Evolutionary conservation across 1,140 invertebrate species (phyloP).

Genomic region (Ooceraea biroi): DNA sequence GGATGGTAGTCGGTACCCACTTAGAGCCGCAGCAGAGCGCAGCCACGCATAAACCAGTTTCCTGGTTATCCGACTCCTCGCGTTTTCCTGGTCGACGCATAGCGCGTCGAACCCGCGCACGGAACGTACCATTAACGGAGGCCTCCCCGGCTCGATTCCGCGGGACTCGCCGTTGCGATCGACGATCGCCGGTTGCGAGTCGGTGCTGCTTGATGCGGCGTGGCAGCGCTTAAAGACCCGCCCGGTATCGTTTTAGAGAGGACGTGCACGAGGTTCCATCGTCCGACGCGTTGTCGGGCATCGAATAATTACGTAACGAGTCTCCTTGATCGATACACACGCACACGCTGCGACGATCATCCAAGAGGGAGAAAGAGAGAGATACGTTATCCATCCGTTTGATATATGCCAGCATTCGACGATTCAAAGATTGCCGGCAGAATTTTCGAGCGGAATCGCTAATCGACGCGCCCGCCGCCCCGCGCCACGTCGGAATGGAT

Average conservation of each 20-base stretch:
- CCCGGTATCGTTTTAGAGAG: conserved; percentile 62
- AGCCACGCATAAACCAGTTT: conserved; percentile 85
- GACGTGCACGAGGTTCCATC: conserved; percentile 36
- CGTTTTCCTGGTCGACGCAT: conserved; percentile 82
- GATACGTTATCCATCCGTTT: conserved; percentile 62
- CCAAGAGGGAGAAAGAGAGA: conserved; percentile 13
- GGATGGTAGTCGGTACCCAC: conserved; percentile 74
- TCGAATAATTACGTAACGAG: conserved; percentile 74
- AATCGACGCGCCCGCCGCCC: conserved; percentile 1
- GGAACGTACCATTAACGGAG: conserved; percentile 81
- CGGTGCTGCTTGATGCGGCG: conserved; percentile 44
- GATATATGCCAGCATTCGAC: conserved; percentile 7
- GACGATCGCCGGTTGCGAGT: conserved; percentile 64
- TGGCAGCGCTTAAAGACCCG: conserved; percentile 59
- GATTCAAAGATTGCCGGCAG: conserved; percentile 11
- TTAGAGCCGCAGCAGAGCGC: conserved; percentile 74
- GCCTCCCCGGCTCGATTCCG: conserved; percentile 73
- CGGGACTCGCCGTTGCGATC: conserved; percentile 62
- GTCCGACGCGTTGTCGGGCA: too few relatives aligned
- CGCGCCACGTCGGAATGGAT: background rate
- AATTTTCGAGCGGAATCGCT: conserved; percentile 38
- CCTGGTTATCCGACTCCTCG: conserved; percentile 83
- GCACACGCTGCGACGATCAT: background rate
- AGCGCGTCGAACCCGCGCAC: conserved; percentile 75
- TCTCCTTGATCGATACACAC: background rate